Conservation (phyloP, 1,140 invertebrate species). For the Drosophila gunungcola region DNA sequence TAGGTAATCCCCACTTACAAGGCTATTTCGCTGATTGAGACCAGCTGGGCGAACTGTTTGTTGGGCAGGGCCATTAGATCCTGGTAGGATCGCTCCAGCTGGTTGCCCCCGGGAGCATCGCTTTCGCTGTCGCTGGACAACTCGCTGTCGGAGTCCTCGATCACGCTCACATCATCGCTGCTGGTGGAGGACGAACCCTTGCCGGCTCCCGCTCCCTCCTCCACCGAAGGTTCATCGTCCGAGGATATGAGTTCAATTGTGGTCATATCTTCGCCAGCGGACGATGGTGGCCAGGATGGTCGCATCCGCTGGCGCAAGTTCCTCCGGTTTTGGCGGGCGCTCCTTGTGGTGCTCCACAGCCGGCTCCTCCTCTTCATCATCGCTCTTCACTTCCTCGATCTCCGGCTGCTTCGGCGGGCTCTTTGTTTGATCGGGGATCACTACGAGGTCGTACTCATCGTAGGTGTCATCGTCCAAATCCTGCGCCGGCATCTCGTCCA, state of each 20-base stretch:
- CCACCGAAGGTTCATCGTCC: not conserved
- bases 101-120: not conserved
- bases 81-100: not conserved
- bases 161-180: not conserved
- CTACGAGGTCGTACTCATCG: slow-evolving; percentile 6
- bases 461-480: not conserved
- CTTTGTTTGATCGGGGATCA: slow-evolving; percentile 3
- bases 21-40: slow-evolving; percentile 1
- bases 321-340: no score
- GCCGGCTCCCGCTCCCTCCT: not conserved
- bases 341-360: no score
- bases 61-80: not conserved
- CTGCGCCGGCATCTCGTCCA: slow-evolving; percentile 7
- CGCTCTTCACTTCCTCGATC: not conserved
- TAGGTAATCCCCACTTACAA: slow-evolving; percentile 10
- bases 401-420: not conserved
- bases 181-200: not conserved
- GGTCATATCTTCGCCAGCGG: not conserved
- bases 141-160: not conserved
- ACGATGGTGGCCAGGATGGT: not conserved
- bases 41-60: not conserved
- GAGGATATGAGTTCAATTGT: slow-evolving; percentile 18
- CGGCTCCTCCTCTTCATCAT: not conserved
- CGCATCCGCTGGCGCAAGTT: not conserved
- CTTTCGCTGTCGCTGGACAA: not conserved